phyloP scores from a whole-genome alignment of 1,140 invertebrate genomes.

The Latrodectus geometricus region DNA sequence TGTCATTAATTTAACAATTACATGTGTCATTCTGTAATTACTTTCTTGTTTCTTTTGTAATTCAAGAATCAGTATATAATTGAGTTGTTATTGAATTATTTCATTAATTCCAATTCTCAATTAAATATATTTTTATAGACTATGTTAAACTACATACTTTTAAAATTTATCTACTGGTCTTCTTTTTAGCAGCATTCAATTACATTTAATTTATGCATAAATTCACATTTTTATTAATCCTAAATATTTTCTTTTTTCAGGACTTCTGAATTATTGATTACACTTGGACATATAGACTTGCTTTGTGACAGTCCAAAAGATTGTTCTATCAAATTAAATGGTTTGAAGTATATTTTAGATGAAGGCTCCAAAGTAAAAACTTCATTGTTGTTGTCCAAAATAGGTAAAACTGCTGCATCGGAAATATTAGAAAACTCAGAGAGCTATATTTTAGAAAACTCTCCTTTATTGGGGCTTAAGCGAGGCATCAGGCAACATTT shows the following conservation, averaged over 20 bases:
- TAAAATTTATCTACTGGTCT: neutral
- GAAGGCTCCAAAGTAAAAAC: conserved; percentile 4
- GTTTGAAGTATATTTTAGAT: conserved; percentile 46
- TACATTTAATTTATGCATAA: neutral
- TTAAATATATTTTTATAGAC: neutral
- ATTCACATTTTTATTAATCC: neutral
- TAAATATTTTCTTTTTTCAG: conserved; percentile 8
- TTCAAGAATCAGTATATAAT: neutral
- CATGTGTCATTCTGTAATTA: no score
- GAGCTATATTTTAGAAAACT: neutral
- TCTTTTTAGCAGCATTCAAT: neutral
- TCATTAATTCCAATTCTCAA: neutral
- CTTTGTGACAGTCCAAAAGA: conserved; percentile 29
- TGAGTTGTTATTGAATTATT: neutral
- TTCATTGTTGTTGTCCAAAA: conserved; percentile 14
- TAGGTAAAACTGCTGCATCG: neutral
- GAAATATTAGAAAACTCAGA: neutral
- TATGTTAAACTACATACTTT: neutral
- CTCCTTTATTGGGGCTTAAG: neutral
- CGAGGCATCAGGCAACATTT: conserved; percentile 27
- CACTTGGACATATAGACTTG: conserved; percentile 32
- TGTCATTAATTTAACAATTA: no score
- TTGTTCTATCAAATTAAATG: conserved; percentile 45
- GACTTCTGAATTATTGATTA: conserved; percentile 26
- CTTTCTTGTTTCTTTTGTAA: no score